phyloP scores from a whole-genome alignment of 2,113 vertebrate genomes.

The Tragelaphus buxtoni region DNA sequence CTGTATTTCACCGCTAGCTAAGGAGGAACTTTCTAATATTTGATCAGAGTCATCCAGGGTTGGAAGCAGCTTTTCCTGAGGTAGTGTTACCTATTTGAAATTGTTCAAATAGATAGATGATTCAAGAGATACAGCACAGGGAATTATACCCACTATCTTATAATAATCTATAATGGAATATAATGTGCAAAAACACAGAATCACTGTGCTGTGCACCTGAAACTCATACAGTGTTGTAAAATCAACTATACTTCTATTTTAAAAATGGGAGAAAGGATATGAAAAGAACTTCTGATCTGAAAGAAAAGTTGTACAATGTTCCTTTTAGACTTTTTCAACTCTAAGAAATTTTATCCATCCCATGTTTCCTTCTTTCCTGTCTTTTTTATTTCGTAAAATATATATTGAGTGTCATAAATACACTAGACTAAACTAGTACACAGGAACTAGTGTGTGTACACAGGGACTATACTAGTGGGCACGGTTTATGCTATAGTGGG shows the following conservation, averaged over 20 bases:
- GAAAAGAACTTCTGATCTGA: not conserved
- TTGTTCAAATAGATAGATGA: not conserved
- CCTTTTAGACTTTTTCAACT: not conserved
- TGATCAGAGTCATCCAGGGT: not conserved
- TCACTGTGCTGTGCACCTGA: not conserved
- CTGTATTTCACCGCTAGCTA: not conserved
- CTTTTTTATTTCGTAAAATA: not conserved
- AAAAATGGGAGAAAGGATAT: not conserved
- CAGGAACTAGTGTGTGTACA: not conserved
- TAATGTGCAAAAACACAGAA: not conserved
- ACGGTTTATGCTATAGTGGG: not conserved
- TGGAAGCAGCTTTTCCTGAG: not conserved
- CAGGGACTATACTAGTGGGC: not conserved
- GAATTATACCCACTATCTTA: not conserved
- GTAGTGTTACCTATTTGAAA: not conserved
- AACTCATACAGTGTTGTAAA: not conserved
- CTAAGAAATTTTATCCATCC: not conserved
- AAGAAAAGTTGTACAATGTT: not conserved
- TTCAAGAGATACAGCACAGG: not conserved
- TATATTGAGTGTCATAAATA: not conserved
- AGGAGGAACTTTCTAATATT: not conserved
- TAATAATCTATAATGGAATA: not conserved
- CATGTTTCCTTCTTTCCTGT: not conserved
- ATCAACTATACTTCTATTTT: not conserved
- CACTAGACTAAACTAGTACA: not conserved